Base-by-base conservation (phyloP, 2,113 vertebrate genomes). In the Solea senegalensis region DNA sequence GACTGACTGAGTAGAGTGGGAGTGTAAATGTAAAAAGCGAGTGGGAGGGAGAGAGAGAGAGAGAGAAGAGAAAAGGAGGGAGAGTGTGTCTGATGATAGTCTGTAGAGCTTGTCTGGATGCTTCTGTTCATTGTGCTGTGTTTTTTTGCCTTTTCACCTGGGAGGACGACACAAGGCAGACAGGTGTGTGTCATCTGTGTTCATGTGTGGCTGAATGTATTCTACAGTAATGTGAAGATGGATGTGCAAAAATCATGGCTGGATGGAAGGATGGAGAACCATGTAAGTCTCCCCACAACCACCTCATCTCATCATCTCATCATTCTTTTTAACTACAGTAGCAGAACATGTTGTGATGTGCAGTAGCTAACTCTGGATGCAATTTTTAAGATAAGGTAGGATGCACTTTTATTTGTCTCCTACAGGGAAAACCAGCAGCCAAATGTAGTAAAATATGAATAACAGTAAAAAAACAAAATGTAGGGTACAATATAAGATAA, bases 1-100 rank as follows among this genome's bases (percentile, higher is more conserved):
- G 83, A 81, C 82, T 79, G 79, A 82, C 81, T 76, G 79, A 88
- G 84, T 51, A 81, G 86, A 87, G 86, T 91, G 88, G 86, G 86
- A 84, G 89, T 88, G 84, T 88, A 73, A 89, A 88, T 88, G 84
- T 89, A 86, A 86, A 88, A 88, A 51, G 78, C 53, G 64, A 89
- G 86, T 89, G 69, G 87, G 84, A 90, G 92, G 87, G 39, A 84
- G 79, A 88, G 83, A 89, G 68, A 82, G 78, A 86, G 77, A 65
- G 82, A 41, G 69, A 68, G 65, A 68, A 41, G 39, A 80, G 73
- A 88, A 78, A 83, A 76, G 74, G 72, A 55, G 69, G 45, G 68
- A 81, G 76, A 44, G 71, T 5, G 79, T 73, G 85, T 91, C 83
- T 89, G 78, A 80, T 26, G 70, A 10, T 52, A 7, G 86, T 85